Evolutionary conservation across 2,113 vertebrate genomes (phyloP).

Genomic region (Thalassoma bifasciatum): DNA sequence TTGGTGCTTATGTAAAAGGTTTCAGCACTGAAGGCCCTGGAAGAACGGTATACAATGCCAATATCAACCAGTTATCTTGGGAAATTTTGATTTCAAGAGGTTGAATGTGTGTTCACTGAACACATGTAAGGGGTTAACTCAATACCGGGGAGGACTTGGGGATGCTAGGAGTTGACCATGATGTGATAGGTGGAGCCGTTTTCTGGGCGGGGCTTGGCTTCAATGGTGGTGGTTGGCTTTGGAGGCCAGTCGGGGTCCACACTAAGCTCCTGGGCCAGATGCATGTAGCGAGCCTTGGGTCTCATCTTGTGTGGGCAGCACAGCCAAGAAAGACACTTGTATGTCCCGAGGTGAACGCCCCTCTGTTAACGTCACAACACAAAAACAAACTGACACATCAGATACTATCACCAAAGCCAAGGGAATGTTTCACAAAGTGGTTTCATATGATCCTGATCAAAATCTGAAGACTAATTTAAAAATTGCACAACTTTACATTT

Average conservation of each 20-base stretch:
- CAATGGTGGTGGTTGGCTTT: slow-evolving; percentile 95
- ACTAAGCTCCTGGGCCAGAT: slow-evolving; percentile 94
- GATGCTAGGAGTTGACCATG: slow-evolving; percentile 86
- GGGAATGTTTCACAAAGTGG: background rate
- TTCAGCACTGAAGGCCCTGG: slow-evolving; percentile 18
- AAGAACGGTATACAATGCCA: slow-evolving; percentile 16
- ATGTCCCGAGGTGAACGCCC: slow-evolving; percentile 78
- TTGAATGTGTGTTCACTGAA: slow-evolving; percentile 23
- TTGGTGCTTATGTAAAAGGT: slow-evolving; percentile 20
- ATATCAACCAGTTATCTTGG: background rate
- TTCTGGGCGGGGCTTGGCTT: slow-evolving; percentile 88
- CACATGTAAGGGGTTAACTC: background rate
- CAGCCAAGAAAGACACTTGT: slow-evolving; percentile 82
- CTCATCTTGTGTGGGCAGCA: slow-evolving; percentile 82
- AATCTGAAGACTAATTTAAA: too few species aligned
- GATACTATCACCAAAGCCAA: slow-evolving; percentile 1
- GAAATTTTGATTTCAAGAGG: background rate
- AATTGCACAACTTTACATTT: too few species aligned
- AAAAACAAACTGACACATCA: slow-evolving; percentile 30
- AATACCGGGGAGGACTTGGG: background rate
- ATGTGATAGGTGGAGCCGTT: slow-evolving; percentile 89
- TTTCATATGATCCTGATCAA: too few species aligned
- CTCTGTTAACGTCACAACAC: slow-evolving; percentile 79
- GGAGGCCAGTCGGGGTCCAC: slow-evolving; percentile 98
- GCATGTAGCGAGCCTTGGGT: slow-evolving; percentile 95